Conservation (phyloP, 2,113 vertebrate species). For the Amphiprion percula region DNA sequence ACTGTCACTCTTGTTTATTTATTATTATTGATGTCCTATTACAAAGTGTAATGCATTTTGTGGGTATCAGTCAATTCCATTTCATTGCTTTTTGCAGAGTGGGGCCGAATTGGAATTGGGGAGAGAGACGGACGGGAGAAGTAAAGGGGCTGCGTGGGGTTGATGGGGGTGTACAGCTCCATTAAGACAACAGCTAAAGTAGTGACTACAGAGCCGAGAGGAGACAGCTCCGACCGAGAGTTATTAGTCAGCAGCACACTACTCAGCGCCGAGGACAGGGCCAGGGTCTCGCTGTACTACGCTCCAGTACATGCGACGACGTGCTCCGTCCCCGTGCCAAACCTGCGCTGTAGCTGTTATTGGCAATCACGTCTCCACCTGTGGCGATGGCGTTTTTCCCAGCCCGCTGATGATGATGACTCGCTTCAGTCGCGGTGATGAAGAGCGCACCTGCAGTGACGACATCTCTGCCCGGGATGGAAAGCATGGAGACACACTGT, state of each 20-base stretch:
- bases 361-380: conserved; percentile 46
- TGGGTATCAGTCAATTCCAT: conserved; percentile 69
- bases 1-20: conserved; percentile 53
- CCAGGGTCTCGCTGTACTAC: conserved; percentile 33
- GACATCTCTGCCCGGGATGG: conserved; percentile 25
- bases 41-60: conserved; percentile 71
- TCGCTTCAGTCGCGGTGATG: conserved; percentile 24
- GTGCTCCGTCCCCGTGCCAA: conserved; percentile 9
- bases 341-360: conserved; percentile 15
- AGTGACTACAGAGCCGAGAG: conserved; percentile 61
- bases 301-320: conserved; percentile 21
- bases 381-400: conserved; percentile 11
- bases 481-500: conserved; percentile 22
- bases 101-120: conserved; percentile 53
- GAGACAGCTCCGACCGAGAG: conserved; percentile 58
- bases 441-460: conserved; percentile 43
- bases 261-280: conserved; percentile 45
- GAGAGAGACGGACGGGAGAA: conserved; percentile 33
- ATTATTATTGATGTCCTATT: conserved; percentile 71
- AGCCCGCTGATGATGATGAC: conserved; percentile 37
- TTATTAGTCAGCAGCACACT: conserved; percentile 73
- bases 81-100: conserved; percentile 71
- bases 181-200: conserved; percentile 73
- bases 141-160: conserved; percentile 22
- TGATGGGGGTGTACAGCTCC: conserved; percentile 60